Percentiles rank a stretch among this genome's conserved stretches.
phyloP scores from a whole-genome alignment of 2,113 vertebrate species.

The Chlamydotis undulata region DNA sequence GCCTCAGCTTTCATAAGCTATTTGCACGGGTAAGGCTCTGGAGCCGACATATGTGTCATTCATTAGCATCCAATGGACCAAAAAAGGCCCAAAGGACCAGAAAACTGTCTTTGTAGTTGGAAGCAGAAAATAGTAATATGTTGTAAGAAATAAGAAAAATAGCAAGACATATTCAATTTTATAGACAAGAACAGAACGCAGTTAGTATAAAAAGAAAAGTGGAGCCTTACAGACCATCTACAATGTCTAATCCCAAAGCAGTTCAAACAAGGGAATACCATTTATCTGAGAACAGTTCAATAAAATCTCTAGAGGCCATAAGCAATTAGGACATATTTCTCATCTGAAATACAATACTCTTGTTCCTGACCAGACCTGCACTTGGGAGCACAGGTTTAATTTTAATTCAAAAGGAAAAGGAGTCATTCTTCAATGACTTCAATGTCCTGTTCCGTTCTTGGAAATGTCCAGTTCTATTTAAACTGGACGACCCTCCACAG shows the following conservation, averaged over 20 bases:
- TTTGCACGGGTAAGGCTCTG: slow-evolving; percentile 24
- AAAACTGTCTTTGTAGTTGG: background rate
- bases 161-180: background rate
- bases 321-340: background rate
- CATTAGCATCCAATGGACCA: background rate
- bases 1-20: slow-evolving; percentile 12
- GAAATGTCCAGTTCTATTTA: background rate
- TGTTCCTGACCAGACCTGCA: background rate
- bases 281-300: background rate
- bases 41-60: slow-evolving; percentile 12
- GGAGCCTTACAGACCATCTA: background rate
- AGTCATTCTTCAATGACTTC: background rate
- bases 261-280: background rate
- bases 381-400: background rate
- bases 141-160: background rate
- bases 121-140: background rate
- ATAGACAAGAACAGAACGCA: background rate
- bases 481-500: background rate
- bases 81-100: slow-evolving; percentile 3
- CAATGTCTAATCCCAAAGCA: background rate
- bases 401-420: slow-evolving; percentile 7
- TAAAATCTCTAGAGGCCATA: background rate
- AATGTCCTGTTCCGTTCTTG: background rate
- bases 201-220: background rate
- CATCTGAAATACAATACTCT: background rate